phyloP scores from a whole-genome alignment of 2,113 vertebrate genomes.

The Petaurus breviceps region DNA sequence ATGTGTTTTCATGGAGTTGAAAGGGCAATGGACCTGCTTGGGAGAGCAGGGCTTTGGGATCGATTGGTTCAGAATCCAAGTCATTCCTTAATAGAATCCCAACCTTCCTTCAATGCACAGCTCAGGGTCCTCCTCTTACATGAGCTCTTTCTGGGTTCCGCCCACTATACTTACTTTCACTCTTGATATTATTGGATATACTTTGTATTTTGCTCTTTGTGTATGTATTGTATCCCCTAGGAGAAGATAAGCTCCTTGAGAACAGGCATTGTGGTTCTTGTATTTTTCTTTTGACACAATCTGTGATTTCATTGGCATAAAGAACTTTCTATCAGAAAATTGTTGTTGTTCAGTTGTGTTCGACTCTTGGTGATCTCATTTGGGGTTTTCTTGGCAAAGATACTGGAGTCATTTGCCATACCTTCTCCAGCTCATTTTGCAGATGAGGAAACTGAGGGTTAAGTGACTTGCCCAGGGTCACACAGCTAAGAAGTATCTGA shows the following conservation, averaged over 20 bases:
- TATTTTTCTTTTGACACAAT: not conserved
- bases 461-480: too few species aligned
- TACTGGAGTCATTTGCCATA: not conserved
- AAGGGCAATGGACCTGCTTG: not conserved
- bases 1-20: not conserved
- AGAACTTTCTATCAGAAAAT: not conserved
- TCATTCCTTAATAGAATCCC: not conserved
- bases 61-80: not conserved
- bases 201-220: not conserved
- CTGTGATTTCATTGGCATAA: not conserved
- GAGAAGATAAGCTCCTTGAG: not conserved
- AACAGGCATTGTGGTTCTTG: not conserved
- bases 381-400: not conserved
- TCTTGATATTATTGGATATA: not conserved
- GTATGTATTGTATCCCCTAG: too few species aligned
- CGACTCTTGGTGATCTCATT: too few species aligned
- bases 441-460: not conserved
- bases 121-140: not conserved
- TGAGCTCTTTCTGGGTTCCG: rapidly evolving
- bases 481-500: too few species aligned
- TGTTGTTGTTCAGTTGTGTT: not conserved
- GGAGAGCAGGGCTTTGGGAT: not conserved
- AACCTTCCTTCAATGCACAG: not conserved
- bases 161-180: not conserved
- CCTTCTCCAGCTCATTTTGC: not conserved